phyloP scores from a whole-genome alignment of 1,140 invertebrate genomes.

The Aradophagus sp. region DNA sequence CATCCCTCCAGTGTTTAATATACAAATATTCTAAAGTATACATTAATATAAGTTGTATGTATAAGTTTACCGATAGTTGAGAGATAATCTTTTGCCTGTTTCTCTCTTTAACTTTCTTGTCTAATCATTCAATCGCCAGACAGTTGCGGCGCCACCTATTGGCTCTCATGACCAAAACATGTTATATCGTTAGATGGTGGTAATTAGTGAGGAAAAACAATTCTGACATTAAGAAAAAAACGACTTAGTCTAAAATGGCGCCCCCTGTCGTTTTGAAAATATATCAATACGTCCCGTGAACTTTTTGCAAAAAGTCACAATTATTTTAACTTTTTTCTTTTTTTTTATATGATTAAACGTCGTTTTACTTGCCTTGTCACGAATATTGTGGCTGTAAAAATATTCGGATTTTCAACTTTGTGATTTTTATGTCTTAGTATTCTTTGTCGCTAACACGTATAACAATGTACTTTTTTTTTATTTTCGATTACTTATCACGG shows the following conservation, averaged over 20 bases:
- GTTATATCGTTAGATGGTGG: constrained; percentile 8
- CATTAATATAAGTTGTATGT: constrained; percentile 58
- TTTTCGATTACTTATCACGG: constrained; percentile 32
- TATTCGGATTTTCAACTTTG: constrained; percentile 20
- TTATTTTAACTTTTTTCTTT: constrained; percentile 4
- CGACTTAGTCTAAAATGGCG: constrained; percentile 32
- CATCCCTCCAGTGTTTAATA: constrained; percentile 42
- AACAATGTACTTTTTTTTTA: constrained; percentile 15
- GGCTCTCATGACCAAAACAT: constrained; percentile 10
- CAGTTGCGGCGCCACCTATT: constrained; percentile 10
- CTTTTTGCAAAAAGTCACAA: constrained; percentile 11
- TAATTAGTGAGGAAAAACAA: constrained; percentile 7
- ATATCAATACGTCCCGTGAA: constrained; percentile 38
- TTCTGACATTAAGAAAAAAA: background rate
- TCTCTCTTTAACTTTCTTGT: constrained; percentile 25
- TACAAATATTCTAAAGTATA: constrained; percentile 58
- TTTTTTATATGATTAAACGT: background rate
- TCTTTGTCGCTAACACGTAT: constrained; percentile 26
- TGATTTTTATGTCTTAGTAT: background rate
- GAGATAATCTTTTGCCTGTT: constrained; percentile 39
- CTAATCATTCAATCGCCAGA: constrained; percentile 17
- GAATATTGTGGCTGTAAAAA: constrained; percentile 42
- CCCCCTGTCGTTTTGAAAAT: constrained; percentile 35
- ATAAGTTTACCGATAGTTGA: constrained; percentile 50
- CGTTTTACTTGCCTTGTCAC: constrained; percentile 11